These are phyloP conservation scores for Pogonophryne albipinna DNA, from an alignment of 2,797 vertebrate species.

Conservation along the genomic window DNA sequence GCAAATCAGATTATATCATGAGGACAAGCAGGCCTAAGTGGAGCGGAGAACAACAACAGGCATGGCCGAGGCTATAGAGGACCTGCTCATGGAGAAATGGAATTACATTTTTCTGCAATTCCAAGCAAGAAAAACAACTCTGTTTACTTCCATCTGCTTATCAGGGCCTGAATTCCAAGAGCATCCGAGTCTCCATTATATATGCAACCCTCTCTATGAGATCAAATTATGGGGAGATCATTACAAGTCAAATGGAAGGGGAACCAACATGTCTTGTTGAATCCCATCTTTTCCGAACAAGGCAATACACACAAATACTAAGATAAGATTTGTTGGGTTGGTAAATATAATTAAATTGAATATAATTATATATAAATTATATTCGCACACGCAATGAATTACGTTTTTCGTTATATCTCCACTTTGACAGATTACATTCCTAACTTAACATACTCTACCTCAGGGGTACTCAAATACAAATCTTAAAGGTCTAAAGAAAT, in stretches of 20 bases:
- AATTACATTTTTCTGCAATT: slow-evolving; percentile 20
- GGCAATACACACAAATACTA: no score
- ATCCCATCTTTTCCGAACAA: no score
- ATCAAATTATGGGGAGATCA: neutral
- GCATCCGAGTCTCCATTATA: neutral
- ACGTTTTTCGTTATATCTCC: no score
- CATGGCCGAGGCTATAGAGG: neutral
- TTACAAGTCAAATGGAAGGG: neutral
- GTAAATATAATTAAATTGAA: no score
- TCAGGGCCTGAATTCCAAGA: neutral
- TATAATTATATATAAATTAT: no score
- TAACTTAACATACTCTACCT: no score
- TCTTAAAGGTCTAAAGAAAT: no score
- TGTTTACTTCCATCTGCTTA: neutral
- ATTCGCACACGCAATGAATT: no score
- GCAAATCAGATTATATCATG: slow-evolving; percentile 16
- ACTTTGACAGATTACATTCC: neutral
- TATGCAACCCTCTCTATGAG: neutral
- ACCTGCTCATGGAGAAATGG: neutral
- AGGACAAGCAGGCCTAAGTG: slow-evolving; percentile 13
- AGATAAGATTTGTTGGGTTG: no score
- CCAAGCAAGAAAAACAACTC: slow-evolving; percentile 3
- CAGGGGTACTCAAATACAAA: no score
- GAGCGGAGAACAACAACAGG: neutral
- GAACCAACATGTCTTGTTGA: no score